phyloP scores from a whole-genome alignment of 2,888 invertebrate species.

The Apamea sordens region DNA sequence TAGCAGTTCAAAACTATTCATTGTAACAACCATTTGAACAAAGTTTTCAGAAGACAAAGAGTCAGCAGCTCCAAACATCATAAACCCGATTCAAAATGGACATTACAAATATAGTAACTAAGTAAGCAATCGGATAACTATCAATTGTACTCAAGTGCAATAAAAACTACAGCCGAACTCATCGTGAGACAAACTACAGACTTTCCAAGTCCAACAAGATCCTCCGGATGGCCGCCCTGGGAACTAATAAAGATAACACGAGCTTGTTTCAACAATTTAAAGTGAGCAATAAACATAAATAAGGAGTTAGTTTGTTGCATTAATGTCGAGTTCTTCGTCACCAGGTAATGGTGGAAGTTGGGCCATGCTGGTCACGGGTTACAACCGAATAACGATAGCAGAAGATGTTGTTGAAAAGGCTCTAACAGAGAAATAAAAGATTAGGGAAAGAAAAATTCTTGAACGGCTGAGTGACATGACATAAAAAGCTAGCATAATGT shows the following conservation, averaged over 20 bases:
- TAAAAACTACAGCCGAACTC: constrained; percentile 55
- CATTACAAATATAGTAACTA: constrained; percentile 32
- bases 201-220: constrained; percentile 60
- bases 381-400: background rate
- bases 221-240: constrained; percentile 59
- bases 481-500: background rate
- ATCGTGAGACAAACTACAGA: constrained; percentile 55
- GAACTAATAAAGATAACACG: constrained; percentile 68
- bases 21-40: constrained; percentile 9
- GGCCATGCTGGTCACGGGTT: background rate
- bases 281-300: constrained; percentile 74
- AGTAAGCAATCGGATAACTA: constrained; percentile 51
- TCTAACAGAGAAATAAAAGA: background rate
- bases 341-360: constrained; percentile 46
- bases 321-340: constrained; percentile 42
- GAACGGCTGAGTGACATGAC: background rate
- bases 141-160: constrained; percentile 57
- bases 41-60: constrained; percentile 23
- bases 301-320: constrained; percentile 64
- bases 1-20: constrained; percentile 10
- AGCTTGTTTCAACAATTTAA: constrained; percentile 69
- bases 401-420: background rate
- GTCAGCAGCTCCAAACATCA: background rate
- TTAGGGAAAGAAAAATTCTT: background rate
- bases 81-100: constrained; percentile 20